Conservation (phyloP, 2,797 vertebrate species). For the Hippopotamyrus pictus region DNA sequence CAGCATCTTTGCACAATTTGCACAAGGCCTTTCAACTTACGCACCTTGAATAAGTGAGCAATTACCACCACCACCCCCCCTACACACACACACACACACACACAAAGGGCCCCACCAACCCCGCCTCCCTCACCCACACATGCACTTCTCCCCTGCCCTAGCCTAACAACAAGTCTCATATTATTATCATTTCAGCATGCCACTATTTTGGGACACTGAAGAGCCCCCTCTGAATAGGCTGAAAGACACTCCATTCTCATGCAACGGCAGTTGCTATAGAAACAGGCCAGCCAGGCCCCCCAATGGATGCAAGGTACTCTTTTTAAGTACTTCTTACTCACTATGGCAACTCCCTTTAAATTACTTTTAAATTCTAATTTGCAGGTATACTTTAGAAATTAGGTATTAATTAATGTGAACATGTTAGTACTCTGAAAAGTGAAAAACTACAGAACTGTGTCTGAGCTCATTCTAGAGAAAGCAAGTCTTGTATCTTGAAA, state of each 20-base stretch:
- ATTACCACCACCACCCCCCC: neutral
- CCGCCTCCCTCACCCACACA: neutral
- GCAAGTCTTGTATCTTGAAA: neutral
- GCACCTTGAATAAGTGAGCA: neutral
- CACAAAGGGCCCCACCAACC: neutral
- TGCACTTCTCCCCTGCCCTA: neutral
- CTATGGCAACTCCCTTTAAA: conserved; percentile 6
- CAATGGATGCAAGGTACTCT: conserved; percentile 4
- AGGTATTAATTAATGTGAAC: neutral
- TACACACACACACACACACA: neutral
- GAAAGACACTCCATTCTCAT: conserved; percentile 12
- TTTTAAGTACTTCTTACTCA: conserved; percentile 6
- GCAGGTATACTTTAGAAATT: conserved; percentile 1
- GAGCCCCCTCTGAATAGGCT: neutral
- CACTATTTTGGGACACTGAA: conserved; percentile 11
- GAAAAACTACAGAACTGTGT: neutral
- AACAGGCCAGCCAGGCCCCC: conserved; percentile 5
- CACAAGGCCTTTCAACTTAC: neutral
- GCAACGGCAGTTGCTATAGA: conserved; percentile 24
- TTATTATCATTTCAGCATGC: conserved; percentile 19
- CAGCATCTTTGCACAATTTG: neutral
- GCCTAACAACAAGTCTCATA: conserved; percentile 1
- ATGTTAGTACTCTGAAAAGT: neutral
- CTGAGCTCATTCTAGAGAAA: neutral
- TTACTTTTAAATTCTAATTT: conserved; percentile 11